Conservation (phyloP, 1,140 invertebrate genomes). For the Aphidius gifuensis region DNA sequence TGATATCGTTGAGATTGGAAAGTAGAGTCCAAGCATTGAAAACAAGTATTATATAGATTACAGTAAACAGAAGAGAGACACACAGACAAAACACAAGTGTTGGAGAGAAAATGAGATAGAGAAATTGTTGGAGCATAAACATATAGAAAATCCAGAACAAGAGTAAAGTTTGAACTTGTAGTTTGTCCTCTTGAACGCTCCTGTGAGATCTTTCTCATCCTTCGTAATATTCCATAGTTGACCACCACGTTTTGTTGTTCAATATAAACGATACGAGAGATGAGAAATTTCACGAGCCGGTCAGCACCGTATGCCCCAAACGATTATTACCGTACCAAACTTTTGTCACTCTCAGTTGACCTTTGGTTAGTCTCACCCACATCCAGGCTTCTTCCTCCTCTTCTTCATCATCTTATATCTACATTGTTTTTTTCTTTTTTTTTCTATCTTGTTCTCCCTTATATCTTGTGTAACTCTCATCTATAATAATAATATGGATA, state of each 20-base stretch:
- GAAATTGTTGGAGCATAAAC: no score
- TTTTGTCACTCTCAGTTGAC: slow-evolving; percentile 16
- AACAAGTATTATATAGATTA: no score
- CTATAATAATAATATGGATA: neutral
- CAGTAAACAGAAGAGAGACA: no score
- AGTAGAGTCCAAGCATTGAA: neutral
- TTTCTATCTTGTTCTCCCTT: no score
- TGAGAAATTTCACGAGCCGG: slow-evolving; percentile 28
- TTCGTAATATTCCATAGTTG: neutral
- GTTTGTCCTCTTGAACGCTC: slow-evolving; percentile 4
- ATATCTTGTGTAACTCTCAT: neutral
- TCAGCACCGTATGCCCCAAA: slow-evolving; percentile 25
- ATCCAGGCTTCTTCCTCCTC: neutral
- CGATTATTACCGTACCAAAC: slow-evolving; percentile 30
- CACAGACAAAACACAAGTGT: no score
- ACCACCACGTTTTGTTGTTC: slow-evolving; percentile 2
- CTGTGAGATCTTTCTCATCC: neutral
- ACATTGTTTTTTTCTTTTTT: neutral
- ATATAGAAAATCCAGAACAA: neutral
- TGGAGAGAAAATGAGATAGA: no score
- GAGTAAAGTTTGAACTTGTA: neutral
- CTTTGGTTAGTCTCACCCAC: neutral
- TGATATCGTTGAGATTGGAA: neutral
- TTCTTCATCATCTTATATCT: neutral
- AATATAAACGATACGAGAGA: slow-evolving; percentile 17